Evolutionary conservation across 2,888 invertebrate species (phyloP).

Genomic region (Trypoxylon attenuatum): DNA sequence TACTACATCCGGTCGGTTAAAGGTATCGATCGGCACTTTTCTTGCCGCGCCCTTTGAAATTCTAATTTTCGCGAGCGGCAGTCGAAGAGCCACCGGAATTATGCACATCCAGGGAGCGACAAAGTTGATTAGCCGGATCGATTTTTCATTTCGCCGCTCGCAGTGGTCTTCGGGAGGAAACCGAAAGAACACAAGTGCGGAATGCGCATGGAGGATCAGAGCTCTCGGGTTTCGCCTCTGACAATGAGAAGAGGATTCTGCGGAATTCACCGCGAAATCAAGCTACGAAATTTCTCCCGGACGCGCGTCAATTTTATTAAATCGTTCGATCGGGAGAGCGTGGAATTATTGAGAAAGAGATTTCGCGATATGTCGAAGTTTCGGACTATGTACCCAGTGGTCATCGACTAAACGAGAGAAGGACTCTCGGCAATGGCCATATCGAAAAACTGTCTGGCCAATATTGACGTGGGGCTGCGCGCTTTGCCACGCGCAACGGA

Average conservation of each 20-base stretch:
- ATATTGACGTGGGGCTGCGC: not conserved
- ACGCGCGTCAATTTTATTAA: not conserved
- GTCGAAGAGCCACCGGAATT: not conserved
- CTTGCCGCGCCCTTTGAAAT: not conserved
- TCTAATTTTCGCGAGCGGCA: not conserved
- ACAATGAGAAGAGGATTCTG: too few relatives aligned
- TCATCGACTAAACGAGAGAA: not conserved
- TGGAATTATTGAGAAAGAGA: too few relatives aligned
- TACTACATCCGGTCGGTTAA: too few relatives aligned
- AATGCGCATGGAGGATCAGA: too few relatives aligned
- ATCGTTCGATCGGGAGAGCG: not conserved
- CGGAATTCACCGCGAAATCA: too few relatives aligned
- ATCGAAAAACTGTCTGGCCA: not conserved
- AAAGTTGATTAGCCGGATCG: not conserved
- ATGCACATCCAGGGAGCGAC: not conserved
- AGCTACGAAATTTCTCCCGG: too few relatives aligned
- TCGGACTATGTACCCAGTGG: too few relatives aligned
- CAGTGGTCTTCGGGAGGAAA: not conserved
- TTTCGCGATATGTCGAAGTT: too few relatives aligned
- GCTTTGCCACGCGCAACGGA: not conserved
- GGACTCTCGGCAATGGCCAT: not conserved
- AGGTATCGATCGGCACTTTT: not conserved
- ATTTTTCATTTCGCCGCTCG: not conserved
- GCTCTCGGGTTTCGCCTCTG: too few relatives aligned
- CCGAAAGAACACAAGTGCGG: too few relatives aligned